A percentile compares a stretch with the other conserved stretches of the same genome.
Evolutionary conservation across 2,113 vertebrate species (phyloP).

Genomic region (Pimephales promelas): DNA sequence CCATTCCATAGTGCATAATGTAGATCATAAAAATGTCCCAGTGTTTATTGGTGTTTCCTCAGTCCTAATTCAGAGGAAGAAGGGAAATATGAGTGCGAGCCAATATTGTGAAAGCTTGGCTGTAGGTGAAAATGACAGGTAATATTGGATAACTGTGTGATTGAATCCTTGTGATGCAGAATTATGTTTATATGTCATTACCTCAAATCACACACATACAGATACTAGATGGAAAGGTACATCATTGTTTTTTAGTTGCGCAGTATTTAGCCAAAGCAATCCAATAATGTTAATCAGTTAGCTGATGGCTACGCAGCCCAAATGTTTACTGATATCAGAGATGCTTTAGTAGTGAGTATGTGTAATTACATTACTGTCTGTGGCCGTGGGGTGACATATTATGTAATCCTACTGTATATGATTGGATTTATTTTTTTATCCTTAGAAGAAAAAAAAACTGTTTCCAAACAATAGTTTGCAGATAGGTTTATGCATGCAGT

Average conservation of each 20-base stretch:
- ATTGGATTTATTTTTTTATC: constrained; percentile 47
- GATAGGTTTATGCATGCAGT: neutral
- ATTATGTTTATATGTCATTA: neutral
- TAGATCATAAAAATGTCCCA: constrained; percentile 67
- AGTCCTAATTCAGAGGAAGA: constrained; percentile 55
- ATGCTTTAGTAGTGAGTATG: constrained; percentile 14
- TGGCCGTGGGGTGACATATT: neutral
- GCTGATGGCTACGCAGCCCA: constrained; percentile 1
- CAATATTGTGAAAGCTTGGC: neutral
- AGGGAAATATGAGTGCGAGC: neutral
- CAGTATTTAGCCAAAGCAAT: neutral
- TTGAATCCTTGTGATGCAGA: constrained; percentile 6
- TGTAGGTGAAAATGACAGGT: neutral
- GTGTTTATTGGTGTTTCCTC: constrained; percentile 53
- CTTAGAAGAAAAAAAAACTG: neutral
- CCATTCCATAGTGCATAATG: constrained; percentile 75
- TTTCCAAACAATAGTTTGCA: neutral
- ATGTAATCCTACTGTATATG: constrained; percentile 40
- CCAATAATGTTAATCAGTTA: constrained; percentile 1
- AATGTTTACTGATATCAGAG: constrained; percentile 11
- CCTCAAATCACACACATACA: neutral
- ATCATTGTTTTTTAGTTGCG: neutral
- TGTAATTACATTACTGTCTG: constrained; percentile 39
- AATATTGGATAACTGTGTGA: neutral
- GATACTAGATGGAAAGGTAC: neutral